Evolutionary conservation across 2,888 invertebrate genomes (phyloP), one percentile per base, ranked within the genome.

Genomic region (Dasysyrphus albostriatus): DNA sequence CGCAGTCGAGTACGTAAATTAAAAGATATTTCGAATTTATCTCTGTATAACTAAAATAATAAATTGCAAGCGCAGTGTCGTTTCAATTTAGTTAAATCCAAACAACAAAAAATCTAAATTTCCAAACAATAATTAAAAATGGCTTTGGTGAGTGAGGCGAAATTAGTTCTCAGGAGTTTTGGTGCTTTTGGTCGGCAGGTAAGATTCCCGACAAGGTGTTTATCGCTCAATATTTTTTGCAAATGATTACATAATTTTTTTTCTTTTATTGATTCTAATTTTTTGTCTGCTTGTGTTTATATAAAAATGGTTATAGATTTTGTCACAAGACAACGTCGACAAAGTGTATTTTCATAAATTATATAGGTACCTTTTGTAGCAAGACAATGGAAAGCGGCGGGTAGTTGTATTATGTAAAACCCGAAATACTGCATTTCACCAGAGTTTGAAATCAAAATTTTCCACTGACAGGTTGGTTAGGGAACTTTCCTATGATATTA

Each of bases 11-110:
- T n/a, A 58, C 76, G 87, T 44, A 59, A 59, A 56, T 44, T 19
- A 19, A 49, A 2, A 24, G 24, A 39, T 16, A 42, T 12, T 69
- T 51, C 73, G 14, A 81, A 54, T 65, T 74, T 87, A 37, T 24
- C 24, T 65, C 3, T 47, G 24, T n/a, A 10, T n/a, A 63, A 14
- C 5, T 14, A 37, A 49, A 34, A 42, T 44, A 91, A 65, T 78
- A 67, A 88, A 91, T 92, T 92, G 92, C 90, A 89, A 90, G 89
- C 91, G 92, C 91, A 91, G 91, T 91, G 92, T 78, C 91, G 91
- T 92, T 92, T 92, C 90, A 90, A 91, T 91, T 91, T 81, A 59
- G 4, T n/a, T 12, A 58, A 12, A 67, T 54, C 34, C 29, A 32
- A 32, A 16, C 37, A 59, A 42, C 10, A 76, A 74, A 70, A 54